Base-by-base conservation (phyloP, 2,888 invertebrate species). In the Spodoptera exigua region DNA sequence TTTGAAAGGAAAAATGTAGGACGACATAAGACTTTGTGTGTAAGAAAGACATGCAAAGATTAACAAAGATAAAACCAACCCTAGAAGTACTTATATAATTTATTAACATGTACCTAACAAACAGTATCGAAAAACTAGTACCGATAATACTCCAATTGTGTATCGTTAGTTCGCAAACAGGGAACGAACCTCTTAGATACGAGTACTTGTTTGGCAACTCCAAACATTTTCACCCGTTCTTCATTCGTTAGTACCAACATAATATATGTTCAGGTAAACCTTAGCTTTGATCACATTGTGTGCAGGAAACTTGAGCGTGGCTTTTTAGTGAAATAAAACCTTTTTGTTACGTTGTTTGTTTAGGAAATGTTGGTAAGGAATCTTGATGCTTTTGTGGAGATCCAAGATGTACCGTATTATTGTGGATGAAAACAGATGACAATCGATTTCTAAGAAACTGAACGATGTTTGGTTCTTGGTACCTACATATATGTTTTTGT, bases 201-300 rank as follows among this genome's bases (percentile, higher is more conserved):
- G n/a, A n/a, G n/a, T n/a, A 64, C 74, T 67, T 74, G 57, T 67
- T 71, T 68, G 53, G 61, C 17, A 54, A 51, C 53, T 56, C 58
- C 65, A 69, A 68, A 74, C 61, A 72, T 74, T 52, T 57, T 61
- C 73, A 36, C 59, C 16, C 36, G n/a, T 51, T 52, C 43, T 58
- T 58, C 57, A 48, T 57, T 57, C 58, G 58, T 72, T 75, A 57
- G 36, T 2, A 27, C 4, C 0, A 5, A 5, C 1, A 0, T 27
- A 41, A 17, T n/a, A 36, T 35, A 3, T 10, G 43, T 17, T 14
- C 40, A 64, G 46, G 56, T 69, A 27, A 35, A 45, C 18, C 41
- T 39, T 37, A 13, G 14, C 52, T 70, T 67, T 70, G 58, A 64
- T 53, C 70, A 53, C 27, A 40, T 39, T 40, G 18, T 40, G 7